These are phyloP conservation scores for Dendrolimus kikuchii DNA, from an alignment of 1,140 invertebrate species.

Conservation along the genomic window DNA sequence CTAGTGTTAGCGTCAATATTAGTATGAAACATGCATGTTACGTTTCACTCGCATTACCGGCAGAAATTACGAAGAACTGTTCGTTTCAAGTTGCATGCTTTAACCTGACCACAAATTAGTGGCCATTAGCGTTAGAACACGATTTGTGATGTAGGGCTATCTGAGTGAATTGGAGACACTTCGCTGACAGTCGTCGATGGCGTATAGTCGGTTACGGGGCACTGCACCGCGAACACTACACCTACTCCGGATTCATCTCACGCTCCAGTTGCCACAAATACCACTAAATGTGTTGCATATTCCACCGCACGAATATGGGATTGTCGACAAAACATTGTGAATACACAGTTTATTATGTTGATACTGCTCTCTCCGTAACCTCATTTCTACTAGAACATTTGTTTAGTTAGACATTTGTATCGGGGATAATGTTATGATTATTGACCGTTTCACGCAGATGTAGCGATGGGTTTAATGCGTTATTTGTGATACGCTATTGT, in stretches of 20 bases:
- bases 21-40: no score
- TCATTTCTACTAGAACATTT: no score
- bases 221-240: constrained; percentile 45
- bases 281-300: constrained; percentile 60
- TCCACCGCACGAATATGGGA: constrained; percentile 32
- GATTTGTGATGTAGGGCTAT: not conserved
- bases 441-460: no score
- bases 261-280: constrained; percentile 64
- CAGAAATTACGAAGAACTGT: no score
- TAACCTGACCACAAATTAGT: no score
- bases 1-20: no score
- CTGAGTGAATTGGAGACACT: constrained; percentile 30
- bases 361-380: not conserved
- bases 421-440: no score
- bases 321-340: constrained; percentile 7
- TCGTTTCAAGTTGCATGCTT: no score
- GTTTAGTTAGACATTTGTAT: no score
- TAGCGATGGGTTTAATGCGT: no score
- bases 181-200: constrained; percentile 24
- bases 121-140: not conserved
- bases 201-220: constrained; percentile 46
- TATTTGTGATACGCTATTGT: no score
- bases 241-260: constrained; percentile 56
- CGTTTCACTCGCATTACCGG: no score
- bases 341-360: not conserved